These are phyloP conservation scores for Euura saliciscinereae DNA, from an alignment of 1,140 invertebrate species.

Conservation along the genomic window DNA sequence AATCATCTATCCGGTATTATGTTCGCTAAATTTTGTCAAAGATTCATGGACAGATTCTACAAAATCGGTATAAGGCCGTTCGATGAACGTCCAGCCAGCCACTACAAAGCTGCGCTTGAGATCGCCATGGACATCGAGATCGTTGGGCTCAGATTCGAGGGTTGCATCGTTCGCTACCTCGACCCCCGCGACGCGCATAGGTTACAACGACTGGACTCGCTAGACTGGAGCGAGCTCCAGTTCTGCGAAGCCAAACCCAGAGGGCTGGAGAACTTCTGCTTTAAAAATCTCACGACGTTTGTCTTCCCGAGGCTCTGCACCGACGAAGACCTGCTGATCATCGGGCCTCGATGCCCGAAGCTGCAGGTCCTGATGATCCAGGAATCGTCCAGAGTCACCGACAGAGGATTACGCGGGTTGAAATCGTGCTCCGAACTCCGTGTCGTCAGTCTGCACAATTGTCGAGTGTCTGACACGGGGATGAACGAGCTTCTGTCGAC, in stretches of 20 bases:
- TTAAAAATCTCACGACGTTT: background rate
- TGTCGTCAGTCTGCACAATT: background rate
- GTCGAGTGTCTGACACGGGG: background rate
- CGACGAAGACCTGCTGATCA: background rate
- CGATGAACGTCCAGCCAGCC: background rate
- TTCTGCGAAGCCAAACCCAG: background rate
- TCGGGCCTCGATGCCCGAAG: background rate
- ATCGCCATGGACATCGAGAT: background rate
- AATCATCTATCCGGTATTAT: background rate
- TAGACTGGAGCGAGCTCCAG: background rate
- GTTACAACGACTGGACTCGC: background rate
- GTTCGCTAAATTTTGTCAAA: background rate
- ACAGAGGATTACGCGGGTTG: background rate
- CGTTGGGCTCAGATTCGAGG: background rate
- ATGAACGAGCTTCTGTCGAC: background rate
- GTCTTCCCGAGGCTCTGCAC: background rate
- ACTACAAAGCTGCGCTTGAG: background rate
- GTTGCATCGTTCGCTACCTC: background rate
- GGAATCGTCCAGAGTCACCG: background rate
- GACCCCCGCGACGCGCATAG: background rate
- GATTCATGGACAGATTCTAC: background rate
- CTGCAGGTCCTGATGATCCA: background rate
- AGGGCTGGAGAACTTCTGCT: background rate
- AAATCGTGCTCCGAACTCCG: background rate
- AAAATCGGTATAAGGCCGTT: background rate